Conservation (phyloP, 2,113 vertebrate species). For the Hydrolagus affinis region DNA sequence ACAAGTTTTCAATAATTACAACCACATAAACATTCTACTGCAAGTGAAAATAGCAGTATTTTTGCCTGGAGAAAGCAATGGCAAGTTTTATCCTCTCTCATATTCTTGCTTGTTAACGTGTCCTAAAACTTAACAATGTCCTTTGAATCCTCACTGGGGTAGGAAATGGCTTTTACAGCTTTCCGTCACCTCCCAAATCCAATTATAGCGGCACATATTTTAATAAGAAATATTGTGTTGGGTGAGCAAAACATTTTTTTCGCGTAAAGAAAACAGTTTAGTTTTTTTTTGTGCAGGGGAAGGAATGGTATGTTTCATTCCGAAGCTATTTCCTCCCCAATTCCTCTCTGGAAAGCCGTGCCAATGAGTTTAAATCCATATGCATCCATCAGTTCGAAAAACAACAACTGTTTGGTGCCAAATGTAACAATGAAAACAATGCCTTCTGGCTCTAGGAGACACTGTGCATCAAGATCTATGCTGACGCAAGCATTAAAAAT, state of each 20-base stretch:
- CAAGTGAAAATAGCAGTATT: no score
- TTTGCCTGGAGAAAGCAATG: no score
- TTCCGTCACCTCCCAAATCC: background rate
- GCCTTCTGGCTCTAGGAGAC: background rate
- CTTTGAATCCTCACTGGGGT: background rate
- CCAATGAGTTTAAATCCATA: background rate
- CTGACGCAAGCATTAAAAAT: background rate
- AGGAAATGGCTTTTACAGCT: background rate
- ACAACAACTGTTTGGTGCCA: background rate
- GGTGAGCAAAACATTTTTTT: background rate
- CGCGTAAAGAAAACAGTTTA: no score
- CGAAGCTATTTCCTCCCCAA: background rate
- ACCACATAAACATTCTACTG: no score
- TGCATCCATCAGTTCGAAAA: background rate
- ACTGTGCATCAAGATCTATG: background rate
- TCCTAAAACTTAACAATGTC: background rate
- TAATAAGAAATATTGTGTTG: background rate
- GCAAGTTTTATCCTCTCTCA: no score
- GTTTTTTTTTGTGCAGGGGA: background rate
- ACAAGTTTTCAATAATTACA: no score
- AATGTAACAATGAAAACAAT: background rate
- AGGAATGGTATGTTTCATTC: background rate
- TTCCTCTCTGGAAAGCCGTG: background rate
- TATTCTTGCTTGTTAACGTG: background rate
- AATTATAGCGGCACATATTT: background rate